phyloP scores from a whole-genome alignment of 2,888 invertebrate species.

The Apodemia zela region DNA sequence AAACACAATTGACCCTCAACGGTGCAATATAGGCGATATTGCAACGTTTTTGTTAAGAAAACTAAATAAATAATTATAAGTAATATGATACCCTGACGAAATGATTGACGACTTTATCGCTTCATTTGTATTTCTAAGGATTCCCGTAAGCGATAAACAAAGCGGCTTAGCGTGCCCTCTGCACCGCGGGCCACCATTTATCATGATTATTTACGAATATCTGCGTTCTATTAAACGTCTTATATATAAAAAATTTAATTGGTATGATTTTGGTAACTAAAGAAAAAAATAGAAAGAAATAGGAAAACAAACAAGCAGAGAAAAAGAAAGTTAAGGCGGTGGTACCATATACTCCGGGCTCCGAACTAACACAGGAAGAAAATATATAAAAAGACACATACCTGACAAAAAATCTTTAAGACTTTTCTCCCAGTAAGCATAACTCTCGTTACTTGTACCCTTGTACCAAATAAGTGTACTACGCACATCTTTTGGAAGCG shows the following conservation, averaged over 20 bases:
- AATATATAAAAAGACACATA: slow-evolving; percentile 56
- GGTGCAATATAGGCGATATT: too few relatives aligned
- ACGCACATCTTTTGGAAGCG: slow-evolving; percentile 93
- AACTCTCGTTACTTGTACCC: slow-evolving; percentile 87
- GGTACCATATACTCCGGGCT: too few relatives aligned
- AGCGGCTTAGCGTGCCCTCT: slow-evolving; percentile 1
- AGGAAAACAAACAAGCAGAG: too few relatives aligned
- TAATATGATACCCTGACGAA: background rate
- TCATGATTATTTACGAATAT: background rate
- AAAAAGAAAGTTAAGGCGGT: too few relatives aligned
- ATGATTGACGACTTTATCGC: background rate
- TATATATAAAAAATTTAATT: too few relatives aligned
- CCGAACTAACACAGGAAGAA: too few relatives aligned
- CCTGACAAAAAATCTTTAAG: slow-evolving; percentile 89
- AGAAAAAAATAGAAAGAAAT: too few relatives aligned
- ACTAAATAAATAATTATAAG: background rate
- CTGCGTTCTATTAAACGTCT: too few relatives aligned
- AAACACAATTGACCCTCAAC: too few relatives aligned
- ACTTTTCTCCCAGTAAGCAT: slow-evolving; percentile 89
- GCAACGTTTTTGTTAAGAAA: too few relatives aligned
- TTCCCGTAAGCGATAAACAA: background rate
- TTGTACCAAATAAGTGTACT: slow-evolving; percentile 98
- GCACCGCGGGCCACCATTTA: background rate
- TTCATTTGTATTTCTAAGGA: background rate
- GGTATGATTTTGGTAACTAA: too few relatives aligned